A percentile compares a stretch with the other conserved stretches of the same genome.
phyloP scores from a whole-genome alignment of 2,888 invertebrate species.

The Phyto melanocephala region DNA sequence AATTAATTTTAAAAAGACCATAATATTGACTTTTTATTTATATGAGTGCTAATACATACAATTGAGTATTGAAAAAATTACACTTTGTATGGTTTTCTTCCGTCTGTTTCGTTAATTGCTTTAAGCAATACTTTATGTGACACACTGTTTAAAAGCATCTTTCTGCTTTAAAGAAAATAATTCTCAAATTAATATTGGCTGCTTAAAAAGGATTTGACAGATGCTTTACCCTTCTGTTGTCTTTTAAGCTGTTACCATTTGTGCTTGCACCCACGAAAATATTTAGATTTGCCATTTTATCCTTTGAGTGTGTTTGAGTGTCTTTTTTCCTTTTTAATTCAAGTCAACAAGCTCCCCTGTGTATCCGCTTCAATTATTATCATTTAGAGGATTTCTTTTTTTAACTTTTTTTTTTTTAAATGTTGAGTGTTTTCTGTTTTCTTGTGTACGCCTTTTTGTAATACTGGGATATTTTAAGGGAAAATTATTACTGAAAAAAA shows the following conservation, averaged over 20 bases:
- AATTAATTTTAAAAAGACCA: too few relatives aligned
- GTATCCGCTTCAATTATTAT: not conserved
- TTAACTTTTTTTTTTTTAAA: not conserved
- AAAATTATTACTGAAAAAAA: slow-evolving; percentile 19
- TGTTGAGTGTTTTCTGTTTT: not conserved
- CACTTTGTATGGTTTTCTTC: too few relatives aligned
- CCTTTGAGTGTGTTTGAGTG: not conserved
- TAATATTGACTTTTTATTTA: too few relatives aligned
- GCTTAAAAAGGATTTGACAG: not conserved
- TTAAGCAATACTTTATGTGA: not conserved
- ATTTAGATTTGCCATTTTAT: not conserved
- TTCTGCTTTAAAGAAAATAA: not conserved
- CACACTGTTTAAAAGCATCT: not conserved
- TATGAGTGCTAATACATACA: too few relatives aligned
- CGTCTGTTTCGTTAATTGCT: not conserved
- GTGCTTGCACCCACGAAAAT: slow-evolving; percentile 17
- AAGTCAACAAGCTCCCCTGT: slow-evolving; percentile 5
- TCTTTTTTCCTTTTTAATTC: slow-evolving; percentile 7
- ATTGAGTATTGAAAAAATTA: too few relatives aligned
- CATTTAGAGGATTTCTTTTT: not conserved
- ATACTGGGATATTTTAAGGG: slow-evolving; percentile 11
- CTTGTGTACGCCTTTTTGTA: not conserved
- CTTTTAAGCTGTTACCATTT: not conserved
- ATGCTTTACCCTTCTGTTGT: not conserved
- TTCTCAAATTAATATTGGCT: not conserved